Base-by-base conservation (phyloP, 2,797 vertebrate species). In the Cryptoblepharus egeriae region DNA sequence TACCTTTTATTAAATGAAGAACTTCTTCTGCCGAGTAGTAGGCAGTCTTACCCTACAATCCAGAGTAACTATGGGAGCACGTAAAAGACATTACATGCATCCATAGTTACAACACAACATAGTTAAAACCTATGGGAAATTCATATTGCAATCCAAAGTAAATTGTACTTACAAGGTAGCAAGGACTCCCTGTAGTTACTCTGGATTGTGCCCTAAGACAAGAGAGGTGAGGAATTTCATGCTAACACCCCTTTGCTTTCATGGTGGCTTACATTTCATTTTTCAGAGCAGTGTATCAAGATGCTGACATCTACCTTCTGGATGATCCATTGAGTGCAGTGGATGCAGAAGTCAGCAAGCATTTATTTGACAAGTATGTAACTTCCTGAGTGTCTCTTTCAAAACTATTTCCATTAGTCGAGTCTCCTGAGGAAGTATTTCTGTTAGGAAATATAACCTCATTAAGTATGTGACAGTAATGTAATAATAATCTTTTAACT, bases 321-420 rank as follows among this genome's bases (percentile, higher is more conserved):
- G 98, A 99, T 30, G 98, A 99, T 81, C 98, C 98, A 0, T 95
- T 99, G 88, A 99, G 98, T 71, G 98, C 98, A 0, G 98, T 99
- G 8, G 98, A 99, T 87, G 95, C 97, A 9, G 98, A 99, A 93
- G 98, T 99, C 3, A 96, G 97, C 79, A 96, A 95, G 70, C 97
- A 98, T 87, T 93, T 99, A 67, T 99, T 99, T 93, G 97, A 99
- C 86, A 95, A 97, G 98, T 99, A 95, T 92, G 97, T 97, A 80
- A 30, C 13, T 37, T 2, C 71, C 83, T 37, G 11, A 57, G 68
- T 87, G 82, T 83, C 0, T 1, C 68, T 30, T 58, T 58, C 2
- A 58, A 58, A 58, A 64, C 5, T 12, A 0, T 35, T 87, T 1
- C 39, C 77, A 2, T 37, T 15, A 64, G 81, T 9, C 35, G n/a